These are phyloP conservation scores for Turnix velox DNA, from an alignment of 2,113 vertebrate genomes.

Conservation along the genomic window DNA sequence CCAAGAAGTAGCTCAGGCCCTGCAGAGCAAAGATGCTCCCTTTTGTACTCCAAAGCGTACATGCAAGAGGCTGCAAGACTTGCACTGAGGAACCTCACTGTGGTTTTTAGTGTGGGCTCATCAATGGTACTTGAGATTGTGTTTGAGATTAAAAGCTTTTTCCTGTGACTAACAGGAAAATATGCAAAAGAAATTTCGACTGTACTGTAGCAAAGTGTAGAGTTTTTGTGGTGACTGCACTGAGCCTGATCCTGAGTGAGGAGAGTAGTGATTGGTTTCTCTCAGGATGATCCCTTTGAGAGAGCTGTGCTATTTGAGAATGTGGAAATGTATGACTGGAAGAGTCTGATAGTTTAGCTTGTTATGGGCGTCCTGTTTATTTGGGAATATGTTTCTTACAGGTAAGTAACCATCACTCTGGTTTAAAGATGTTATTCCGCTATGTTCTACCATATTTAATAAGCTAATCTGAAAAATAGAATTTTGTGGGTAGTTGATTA, in stretches of 20 bases:
- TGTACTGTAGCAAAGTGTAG: background rate
- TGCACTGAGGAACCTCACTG: accelerated
- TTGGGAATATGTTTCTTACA: accelerated
- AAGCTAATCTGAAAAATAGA: background rate
- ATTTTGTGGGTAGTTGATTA: background rate
- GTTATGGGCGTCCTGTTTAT: background rate
- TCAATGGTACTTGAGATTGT: accelerated
- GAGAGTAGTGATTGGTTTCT: background rate
- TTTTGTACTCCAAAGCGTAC: too few relatives aligned
- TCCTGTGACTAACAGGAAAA: background rate
- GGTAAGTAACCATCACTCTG: background rate
- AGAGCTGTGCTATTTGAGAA: background rate
- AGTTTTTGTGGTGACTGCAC: background rate
- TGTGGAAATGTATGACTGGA: accelerated
- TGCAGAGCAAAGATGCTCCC: background rate
- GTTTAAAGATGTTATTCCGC: accelerated
- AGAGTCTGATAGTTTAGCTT: too few relatives aligned
- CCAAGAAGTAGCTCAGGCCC: background rate
- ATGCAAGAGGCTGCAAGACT: background rate
- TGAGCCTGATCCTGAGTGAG: accelerated
- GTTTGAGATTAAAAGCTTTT: background rate
- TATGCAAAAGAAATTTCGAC: background rate
- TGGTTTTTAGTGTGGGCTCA: background rate
- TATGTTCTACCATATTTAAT: accelerated
- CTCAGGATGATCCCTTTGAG: background rate